Evolutionary conservation across 2,888 invertebrate genomes (phyloP).

Genomic region (Agrotis clavis): DNA sequence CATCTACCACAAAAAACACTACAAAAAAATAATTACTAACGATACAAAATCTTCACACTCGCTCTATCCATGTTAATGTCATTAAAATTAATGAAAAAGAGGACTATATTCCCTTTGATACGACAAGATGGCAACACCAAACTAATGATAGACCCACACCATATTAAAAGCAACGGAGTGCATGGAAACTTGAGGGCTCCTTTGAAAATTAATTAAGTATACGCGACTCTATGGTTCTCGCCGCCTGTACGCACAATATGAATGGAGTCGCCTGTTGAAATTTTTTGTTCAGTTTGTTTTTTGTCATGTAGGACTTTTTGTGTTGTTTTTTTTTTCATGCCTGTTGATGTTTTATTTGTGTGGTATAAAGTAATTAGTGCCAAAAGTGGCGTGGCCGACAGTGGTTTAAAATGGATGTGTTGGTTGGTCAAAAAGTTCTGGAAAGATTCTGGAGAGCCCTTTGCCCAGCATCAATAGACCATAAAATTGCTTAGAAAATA

Average conservation of each 20-base stretch:
- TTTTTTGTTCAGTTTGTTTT: conserved; percentile 14
- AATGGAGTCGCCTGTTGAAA: conserved; percentile 30
- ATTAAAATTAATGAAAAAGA: conserved; percentile 67
- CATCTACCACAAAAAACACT: not conserved
- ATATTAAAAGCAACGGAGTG: conserved; percentile 41
- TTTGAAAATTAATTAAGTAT: conserved; percentile 59
- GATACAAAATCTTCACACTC: conserved; percentile 26
- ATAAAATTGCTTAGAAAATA: no score
- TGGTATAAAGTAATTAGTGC: not conserved
- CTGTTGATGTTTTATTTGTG: not conserved
- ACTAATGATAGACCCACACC: conserved; percentile 58
- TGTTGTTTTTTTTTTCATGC: not conserved
- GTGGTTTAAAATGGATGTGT: no score
- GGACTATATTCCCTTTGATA: conserved; percentile 43
- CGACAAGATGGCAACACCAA: conserved; percentile 37
- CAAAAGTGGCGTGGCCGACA: no score
- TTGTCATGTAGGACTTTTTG: conserved; percentile 19
- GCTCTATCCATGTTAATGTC: conserved; percentile 43
- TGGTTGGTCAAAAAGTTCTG: no score
- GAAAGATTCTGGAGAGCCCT: no score
- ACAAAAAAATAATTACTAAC: conserved; percentile 31
- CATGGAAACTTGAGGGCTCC: conserved; percentile 37
- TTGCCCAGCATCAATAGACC: no score
- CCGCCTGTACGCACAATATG: conserved; percentile 13
- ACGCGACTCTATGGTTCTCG: conserved; percentile 36